Evolutionary conservation across 1,140 invertebrate genomes (phyloP).

Genomic region (Fopius arisanus): DNA sequence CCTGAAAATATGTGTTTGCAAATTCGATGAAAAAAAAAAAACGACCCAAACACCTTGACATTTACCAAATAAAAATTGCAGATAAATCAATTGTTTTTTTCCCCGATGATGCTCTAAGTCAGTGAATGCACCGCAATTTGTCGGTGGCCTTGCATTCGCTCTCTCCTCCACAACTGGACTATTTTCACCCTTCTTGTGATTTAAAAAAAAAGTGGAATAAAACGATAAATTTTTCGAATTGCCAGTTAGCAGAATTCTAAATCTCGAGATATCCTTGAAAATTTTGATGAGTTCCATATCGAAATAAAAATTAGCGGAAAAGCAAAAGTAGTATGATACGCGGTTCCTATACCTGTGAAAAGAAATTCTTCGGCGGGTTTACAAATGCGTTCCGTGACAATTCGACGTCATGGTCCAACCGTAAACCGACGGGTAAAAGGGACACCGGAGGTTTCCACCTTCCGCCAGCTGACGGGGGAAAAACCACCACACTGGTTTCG

Average conservation of each 20-base stretch:
- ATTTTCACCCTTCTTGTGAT: background rate
- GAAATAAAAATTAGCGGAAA: no score
- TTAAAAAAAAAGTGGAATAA: background rate
- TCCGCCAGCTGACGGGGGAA: slow-evolving; percentile 30
- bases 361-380: no score
- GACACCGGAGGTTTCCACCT: slow-evolving; percentile 9
- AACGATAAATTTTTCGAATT: background rate
- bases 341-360: background rate
- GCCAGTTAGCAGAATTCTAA: background rate
- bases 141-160: background rate
- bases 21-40: background rate
- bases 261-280: no score
- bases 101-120: background rate
- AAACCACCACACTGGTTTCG: slow-evolving; percentile 15
- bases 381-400: background rate
- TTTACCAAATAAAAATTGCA: background rate
- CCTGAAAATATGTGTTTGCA: background rate
- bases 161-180: background rate
- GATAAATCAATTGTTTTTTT: background rate
- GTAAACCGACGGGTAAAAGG: background rate
- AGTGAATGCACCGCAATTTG: slow-evolving; percentile 6
- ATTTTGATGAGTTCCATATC: no score
- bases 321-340: no score
- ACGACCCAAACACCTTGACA: background rate
- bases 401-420: background rate